These are phyloP conservation scores for Bettongia penicillata DNA, from an alignment of 2,113 vertebrate genomes.

Conservation along the genomic window DNA sequence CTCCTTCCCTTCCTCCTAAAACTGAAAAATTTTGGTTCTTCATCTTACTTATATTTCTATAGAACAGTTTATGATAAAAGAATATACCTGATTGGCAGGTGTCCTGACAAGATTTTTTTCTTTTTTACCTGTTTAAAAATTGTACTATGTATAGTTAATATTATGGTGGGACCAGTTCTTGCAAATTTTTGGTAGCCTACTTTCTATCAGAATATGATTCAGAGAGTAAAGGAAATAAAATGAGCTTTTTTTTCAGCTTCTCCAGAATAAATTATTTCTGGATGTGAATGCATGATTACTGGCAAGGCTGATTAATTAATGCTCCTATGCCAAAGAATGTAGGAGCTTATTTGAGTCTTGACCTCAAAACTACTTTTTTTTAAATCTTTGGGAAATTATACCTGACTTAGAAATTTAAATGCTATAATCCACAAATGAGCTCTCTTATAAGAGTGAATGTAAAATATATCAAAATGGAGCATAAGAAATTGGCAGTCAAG, in stretches of 20 bases:
- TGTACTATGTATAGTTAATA: not conserved
- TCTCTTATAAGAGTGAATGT: conserved; percentile 54
- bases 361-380: conserved; percentile 43
- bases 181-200: not conserved
- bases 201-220: not conserved
- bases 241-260: not conserved
- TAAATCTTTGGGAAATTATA: conserved; percentile 51
- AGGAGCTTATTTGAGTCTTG: conserved; percentile 67
- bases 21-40: not conserved
- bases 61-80: conserved; percentile 29
- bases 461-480: conserved; percentile 53
- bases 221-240: not conserved
- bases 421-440: conserved; percentile 40
- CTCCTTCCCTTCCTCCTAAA: not conserved
- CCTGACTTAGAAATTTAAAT: conserved; percentile 57
- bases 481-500: conserved; percentile 53
- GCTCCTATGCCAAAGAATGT: conserved; percentile 42
- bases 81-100: not conserved
- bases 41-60: not conserved
- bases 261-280: not conserved
- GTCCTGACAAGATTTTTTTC: not conserved
- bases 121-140: not conserved
- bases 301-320: conserved; percentile 64
- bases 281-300: not conserved
- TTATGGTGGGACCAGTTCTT: not conserved